These are phyloP conservation scores for Dromius quadrimaculatus DNA, from an alignment of 2,888 invertebrate genomes.

Conservation along the genomic window DNA sequence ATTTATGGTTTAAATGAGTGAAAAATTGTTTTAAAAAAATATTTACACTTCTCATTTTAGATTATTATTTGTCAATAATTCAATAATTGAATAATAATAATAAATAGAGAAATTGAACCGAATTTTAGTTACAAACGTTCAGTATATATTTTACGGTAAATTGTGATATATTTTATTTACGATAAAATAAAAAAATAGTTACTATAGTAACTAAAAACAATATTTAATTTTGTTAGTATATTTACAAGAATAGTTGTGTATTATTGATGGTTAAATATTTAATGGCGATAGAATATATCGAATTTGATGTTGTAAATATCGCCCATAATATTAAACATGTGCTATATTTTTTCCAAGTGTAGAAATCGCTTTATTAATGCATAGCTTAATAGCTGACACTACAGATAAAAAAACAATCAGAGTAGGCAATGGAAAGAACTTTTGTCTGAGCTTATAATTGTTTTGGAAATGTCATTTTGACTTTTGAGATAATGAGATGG, in stretches of 20 bases:
- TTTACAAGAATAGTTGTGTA: neutral
- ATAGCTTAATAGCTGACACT: conserved; percentile 2
- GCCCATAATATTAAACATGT: conserved; percentile 22
- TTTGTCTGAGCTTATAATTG: too few relatives aligned
- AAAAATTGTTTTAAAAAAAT: neutral
- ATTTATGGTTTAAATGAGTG: neutral
- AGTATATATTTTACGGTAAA: conserved; percentile 16
- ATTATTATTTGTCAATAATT: too few relatives aligned
- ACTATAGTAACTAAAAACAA: neutral
- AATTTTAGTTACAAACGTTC: neutral
- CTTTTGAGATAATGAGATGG: too few relatives aligned
- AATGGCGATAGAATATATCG: conserved; percentile 28
- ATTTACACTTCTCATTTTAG: too few relatives aligned
- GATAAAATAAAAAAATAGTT: neutral
- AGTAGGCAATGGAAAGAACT: too few relatives aligned
- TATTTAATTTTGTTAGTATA: conserved; percentile 14
- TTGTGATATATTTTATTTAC: conserved; percentile 13
- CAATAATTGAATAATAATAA: neutral
- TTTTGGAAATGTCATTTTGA: too few relatives aligned
- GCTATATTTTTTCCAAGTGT: conserved; percentile 20
- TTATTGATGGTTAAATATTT: conserved; percentile 4
- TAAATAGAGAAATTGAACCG: neutral
- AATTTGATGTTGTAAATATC: conserved; percentile 34
- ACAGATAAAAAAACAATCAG: too few relatives aligned
- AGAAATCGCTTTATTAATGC: conserved; percentile 16